These are phyloP conservation scores for Ormia ochracea DNA, from an alignment of 2,888 invertebrate genomes.

Conservation along the genomic window DNA sequence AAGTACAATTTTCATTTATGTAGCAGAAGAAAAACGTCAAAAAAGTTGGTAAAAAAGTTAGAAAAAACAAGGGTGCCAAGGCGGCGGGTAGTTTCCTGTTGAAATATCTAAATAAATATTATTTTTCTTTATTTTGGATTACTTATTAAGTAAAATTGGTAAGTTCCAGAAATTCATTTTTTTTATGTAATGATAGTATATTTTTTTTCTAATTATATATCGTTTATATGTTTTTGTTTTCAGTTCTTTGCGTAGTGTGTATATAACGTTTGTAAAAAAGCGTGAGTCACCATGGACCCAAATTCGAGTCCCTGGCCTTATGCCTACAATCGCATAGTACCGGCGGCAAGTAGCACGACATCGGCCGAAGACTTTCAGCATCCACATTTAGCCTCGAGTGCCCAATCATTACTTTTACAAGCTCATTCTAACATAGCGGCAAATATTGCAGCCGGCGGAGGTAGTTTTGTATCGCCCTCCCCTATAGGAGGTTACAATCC, in stretches of 20 bases:
- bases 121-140: slow-evolving; percentile 29
- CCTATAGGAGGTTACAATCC: slow-evolving; percentile 86
- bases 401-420: slow-evolving; percentile 83
- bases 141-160: slow-evolving; percentile 25
- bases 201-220: slow-evolving; percentile 30
- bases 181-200: slow-evolving; percentile 57
- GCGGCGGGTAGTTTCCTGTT: slow-evolving; percentile 56
- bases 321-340: slow-evolving; percentile 87
- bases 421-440: slow-evolving; percentile 81
- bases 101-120: slow-evolving; percentile 30
- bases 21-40: slow-evolving; percentile 59
- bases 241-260: slow-evolving; percentile 44
- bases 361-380: slow-evolving; percentile 83
- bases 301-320: slow-evolving; percentile 90
- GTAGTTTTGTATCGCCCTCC: slow-evolving; percentile 83
- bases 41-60: slow-evolving; percentile 54
- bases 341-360: slow-evolving; percentile 82
- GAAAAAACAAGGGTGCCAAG: slow-evolving; percentile 51
- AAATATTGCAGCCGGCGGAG: slow-evolving; percentile 77
- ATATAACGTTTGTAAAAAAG: slow-evolving; percentile 25
- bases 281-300: slow-evolving; percentile 84
- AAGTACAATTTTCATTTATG: slow-evolving; percentile 57
- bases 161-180: slow-evolving; percentile 18
- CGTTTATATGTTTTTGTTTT: slow-evolving; percentile 45
- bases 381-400: slow-evolving; percentile 83